Evolutionary conservation across 2,797 vertebrate genomes (phyloP).

Genomic region (Cossypha dichroa): DNA sequence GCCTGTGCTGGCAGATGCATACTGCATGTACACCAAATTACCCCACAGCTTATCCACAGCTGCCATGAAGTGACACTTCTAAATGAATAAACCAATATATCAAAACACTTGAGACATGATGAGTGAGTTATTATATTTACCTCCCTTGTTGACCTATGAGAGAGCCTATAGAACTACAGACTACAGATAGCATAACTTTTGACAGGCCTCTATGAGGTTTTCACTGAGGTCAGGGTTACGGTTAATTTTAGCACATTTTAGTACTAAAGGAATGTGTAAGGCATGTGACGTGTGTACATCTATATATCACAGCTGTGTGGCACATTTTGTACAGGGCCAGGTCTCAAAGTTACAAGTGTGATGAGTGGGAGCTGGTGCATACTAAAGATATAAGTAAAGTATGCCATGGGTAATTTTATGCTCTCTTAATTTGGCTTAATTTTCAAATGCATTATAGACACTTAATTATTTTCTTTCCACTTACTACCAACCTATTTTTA

Average conservation of each 20-base stretch:
- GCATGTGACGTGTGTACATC: not conserved
- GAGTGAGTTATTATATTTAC: not conserved
- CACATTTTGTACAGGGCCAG: not conserved
- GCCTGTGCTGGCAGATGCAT: not conserved
- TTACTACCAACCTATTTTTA: not conserved
- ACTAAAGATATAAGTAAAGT: not conserved
- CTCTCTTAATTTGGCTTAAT: not conserved
- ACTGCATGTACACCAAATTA: rapidly evolving
- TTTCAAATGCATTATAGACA: not conserved
- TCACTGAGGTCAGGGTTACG: not conserved
- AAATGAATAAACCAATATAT: not conserved
- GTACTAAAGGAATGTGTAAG: not conserved
- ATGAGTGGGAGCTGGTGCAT: not conserved
- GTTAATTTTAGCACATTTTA: not conserved
- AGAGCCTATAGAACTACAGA: not conserved
- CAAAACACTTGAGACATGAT: not conserved
- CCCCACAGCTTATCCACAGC: not conserved
- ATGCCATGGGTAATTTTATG: not conserved
- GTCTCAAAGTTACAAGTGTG: not conserved
- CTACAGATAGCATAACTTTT: not conserved
- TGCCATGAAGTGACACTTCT: not conserved
- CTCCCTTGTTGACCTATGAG: not conserved
- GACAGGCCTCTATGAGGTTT: not conserved
- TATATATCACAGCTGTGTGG: not conserved
- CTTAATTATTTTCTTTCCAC: not conserved